Percentiles rank a stretch among this genome's conserved stretches.
These are phyloP conservation scores for Microtus oregoni DNA, from an alignment of 2,113 vertebrate species.

Conservation along the genomic window DNA sequence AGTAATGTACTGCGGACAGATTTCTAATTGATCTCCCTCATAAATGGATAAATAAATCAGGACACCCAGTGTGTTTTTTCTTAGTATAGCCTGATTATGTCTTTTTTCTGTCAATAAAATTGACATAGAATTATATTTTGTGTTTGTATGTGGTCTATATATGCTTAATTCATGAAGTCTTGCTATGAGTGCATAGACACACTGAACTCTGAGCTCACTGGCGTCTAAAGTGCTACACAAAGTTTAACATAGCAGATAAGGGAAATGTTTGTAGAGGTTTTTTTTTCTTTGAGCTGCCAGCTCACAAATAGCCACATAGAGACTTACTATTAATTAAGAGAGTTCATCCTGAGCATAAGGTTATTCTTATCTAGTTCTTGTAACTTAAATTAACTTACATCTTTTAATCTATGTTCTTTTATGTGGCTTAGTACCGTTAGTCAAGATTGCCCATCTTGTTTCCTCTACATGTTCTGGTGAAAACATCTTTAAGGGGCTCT, in stretches of 20 bases:
- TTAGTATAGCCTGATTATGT: not conserved
- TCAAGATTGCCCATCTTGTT: not conserved
- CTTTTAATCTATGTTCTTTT: not conserved
- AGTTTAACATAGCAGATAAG: not conserved
- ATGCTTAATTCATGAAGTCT: not conserved
- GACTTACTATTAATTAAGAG: not conserved
- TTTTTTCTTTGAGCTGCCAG: not conserved
- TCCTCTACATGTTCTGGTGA: not conserved
- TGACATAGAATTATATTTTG: not conserved
- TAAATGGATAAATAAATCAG: not conserved
- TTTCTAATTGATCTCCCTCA: not conserved
- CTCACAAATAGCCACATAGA: not conserved
- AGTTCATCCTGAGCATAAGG: not conserved
- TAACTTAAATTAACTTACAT: not conserved
- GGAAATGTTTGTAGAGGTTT: not conserved
- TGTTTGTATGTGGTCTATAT: not conserved
- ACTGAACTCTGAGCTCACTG: not conserved
- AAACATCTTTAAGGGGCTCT: not conserved
- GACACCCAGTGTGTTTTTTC: conserved; percentile 18
- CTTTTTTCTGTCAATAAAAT: conserved; percentile 17
- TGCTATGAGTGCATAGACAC: not conserved
- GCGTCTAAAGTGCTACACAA: not conserved
- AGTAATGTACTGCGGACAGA: not conserved
- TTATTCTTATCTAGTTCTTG: not conserved
- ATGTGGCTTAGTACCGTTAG: not conserved